Base-by-base conservation (phyloP, 2,113 vertebrate species). In the Eulemur macaco region DNA sequence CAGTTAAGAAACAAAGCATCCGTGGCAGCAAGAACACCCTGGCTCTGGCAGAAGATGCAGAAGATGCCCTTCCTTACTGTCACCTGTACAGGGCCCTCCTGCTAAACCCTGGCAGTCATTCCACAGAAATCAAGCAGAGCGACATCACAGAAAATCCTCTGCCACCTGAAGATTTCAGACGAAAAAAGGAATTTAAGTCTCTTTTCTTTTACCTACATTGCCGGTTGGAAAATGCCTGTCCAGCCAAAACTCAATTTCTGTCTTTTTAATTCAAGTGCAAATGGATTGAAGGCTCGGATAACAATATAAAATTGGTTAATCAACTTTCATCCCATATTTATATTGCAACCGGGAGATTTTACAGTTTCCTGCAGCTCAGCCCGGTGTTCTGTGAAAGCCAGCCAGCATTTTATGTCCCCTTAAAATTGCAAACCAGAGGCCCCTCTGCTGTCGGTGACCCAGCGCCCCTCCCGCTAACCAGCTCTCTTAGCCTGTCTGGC, bases 311-410 rank as follows among this genome's bases (percentile, higher is more conserved):
- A 98, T 96, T 97, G 97, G 97, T 98, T 98, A 98, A 99, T 98
- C 98, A 98, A 98, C 97, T 98, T 98, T 98, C 98, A 98, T 98
- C 94, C 96, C 94, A 74, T 97, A 98, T 98, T 98, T 98, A 98
- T 98, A 97, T 89, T 96, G 86, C 98, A 98, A 98, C 69, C 63
- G 98, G 97, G 98, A 98, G 97, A 96, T 98, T 97, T 98, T 97
- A 98, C 97, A 93, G 97, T 95, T 97, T 97, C 91, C 96, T 97
- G 98, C 91, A 96, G 97, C 96, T 98, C 94, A 88, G 96, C 96
- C 97, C 1, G 1, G 82, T 96, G 80, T 84, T 66, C 86, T 92
- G 77, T 96, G 91, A 97, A 98, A 97, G 90, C 92, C 80, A 97
- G 97, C 97, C 96, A 96, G 96, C 74, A 66, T 66, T 99, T 98